Evolutionary conservation across 2,797 vertebrate genomes (phyloP), one percentile per base, ranked within the genome.

Genomic region (Knipowitschia caucasica): DNA sequence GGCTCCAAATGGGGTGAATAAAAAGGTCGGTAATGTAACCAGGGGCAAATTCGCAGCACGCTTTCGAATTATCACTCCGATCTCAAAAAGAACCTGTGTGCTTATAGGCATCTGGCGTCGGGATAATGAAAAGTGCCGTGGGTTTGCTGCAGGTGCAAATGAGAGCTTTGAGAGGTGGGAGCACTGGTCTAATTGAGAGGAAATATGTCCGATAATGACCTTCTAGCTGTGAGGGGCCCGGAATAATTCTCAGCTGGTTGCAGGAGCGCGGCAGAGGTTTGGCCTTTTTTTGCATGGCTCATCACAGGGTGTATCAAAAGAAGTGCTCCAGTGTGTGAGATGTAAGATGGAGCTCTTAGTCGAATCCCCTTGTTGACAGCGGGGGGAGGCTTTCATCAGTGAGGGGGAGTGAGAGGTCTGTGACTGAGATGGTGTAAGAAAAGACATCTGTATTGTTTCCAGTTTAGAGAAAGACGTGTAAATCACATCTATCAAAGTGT

Each of bases 181-280:
- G 50, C n/a, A 21, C 26, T 50, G 54, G 64, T 27, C 54, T 80
- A 75, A 79, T 77, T 67, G 49, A 69, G 55, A 64, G 67, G 60
- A 71, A 73, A 65, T 55, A 26, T 67, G 40, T 23, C 54, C 40
- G 11, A 58, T 72, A 80, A 81, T 71, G 74, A 77, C 67, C 64
- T 73, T 62, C 53, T 65, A 42, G 42, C 45, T 15, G 57, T 59
- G 62, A 67, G 57, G 27, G 49, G 44, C 10, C 58, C 23, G 7
- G 53, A 75, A 69, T 54, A 56, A 46, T 58, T 64, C 53, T 67
- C 70, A 66, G 72, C 51, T 64, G 66, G 63, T 55, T 59, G 54
- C 36, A n/a, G 26, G 66, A 49, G 50, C 45, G 59, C 21, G 49
- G 38, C 59, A 21, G 20, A 24, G 54, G 68, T 47, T 40, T 70